Evolutionary conservation across 37 sponge, comb jelly and placozoan genomes (phyloP).

Genomic region (Theonella swinhoei): DNA sequence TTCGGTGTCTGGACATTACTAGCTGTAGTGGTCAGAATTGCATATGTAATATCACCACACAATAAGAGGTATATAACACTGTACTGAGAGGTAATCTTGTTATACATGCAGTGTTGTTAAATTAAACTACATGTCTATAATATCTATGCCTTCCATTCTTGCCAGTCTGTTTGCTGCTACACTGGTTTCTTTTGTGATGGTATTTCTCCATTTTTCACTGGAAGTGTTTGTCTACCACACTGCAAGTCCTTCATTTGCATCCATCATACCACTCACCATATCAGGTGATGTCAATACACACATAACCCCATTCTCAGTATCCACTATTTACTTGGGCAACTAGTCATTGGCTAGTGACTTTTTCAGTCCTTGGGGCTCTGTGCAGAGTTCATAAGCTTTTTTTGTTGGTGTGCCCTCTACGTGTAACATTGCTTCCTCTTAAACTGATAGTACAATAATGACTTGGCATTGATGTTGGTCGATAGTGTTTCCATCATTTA

Average conservation of each 20-base stretch:
- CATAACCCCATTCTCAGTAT: too few relatives aligned
- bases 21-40: conserved; percentile 43
- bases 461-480: too few relatives aligned
- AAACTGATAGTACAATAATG: too few relatives aligned
- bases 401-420: too few relatives aligned
- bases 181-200: conserved; percentile 55
- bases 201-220: conserved; percentile 46
- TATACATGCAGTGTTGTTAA: neutral
- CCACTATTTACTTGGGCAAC: too few relatives aligned
- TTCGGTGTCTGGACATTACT: conserved; percentile 74
- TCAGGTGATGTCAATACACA: too few relatives aligned
- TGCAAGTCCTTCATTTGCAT: conserved; percentile 36
- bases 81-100: neutral
- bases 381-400: too few relatives aligned
- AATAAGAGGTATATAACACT: conserved; percentile 36
- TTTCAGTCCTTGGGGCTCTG: too few relatives aligned
- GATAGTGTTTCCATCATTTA: too few relatives aligned
- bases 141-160: neutral
- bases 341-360: too few relatives aligned
- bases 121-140: neutral
- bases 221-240: conserved; percentile 59
- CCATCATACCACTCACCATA: conserved; percentile 45
- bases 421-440: too few relatives aligned
- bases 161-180: conserved; percentile 45
- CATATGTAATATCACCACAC: conserved; percentile 36